These are phyloP conservation scores for Podarcis cretensis DNA, from an alignment of 2,113 vertebrate genomes.

Conservation along the genomic window DNA sequence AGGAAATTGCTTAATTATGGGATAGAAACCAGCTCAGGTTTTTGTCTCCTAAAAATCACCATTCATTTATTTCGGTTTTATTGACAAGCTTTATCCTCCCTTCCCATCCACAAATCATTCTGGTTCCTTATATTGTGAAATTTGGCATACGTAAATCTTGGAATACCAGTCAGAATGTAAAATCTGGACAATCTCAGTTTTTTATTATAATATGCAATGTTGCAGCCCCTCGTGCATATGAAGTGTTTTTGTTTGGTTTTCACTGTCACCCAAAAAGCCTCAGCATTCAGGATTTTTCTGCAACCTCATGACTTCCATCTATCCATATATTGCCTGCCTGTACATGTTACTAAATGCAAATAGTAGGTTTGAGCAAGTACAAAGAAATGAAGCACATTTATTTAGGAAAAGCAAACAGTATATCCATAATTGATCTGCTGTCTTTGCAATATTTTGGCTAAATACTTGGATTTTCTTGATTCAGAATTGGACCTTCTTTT, in stretches of 20 bases:
- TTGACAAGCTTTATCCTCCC: not conserved
- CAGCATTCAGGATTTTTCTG: not conserved
- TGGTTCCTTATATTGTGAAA: not conserved
- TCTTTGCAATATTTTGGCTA: not conserved
- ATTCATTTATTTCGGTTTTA: not conserved
- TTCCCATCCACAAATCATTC: not conserved
- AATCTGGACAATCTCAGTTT: not conserved
- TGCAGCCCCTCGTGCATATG: not conserved
- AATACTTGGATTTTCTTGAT: not conserved
- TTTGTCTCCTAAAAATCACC: not conserved
- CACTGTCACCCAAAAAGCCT: not conserved
- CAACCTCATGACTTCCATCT: not conserved
- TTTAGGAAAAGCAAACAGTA: not conserved
- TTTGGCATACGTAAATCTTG: not conserved
- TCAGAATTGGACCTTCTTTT: not conserved
- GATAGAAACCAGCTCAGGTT: not conserved
- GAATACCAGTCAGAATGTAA: not conserved
- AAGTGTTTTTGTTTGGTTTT: not conserved
- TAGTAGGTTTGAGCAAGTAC: not conserved
- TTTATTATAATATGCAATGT: not conserved
- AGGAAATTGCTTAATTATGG: not conserved
- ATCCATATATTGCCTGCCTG: not conserved
- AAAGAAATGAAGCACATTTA: not conserved
- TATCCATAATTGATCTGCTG: not conserved
- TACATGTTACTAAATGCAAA: not conserved